Conservation (phyloP, 2,888 invertebrate species). For the Xestia c-nigrum region DNA sequence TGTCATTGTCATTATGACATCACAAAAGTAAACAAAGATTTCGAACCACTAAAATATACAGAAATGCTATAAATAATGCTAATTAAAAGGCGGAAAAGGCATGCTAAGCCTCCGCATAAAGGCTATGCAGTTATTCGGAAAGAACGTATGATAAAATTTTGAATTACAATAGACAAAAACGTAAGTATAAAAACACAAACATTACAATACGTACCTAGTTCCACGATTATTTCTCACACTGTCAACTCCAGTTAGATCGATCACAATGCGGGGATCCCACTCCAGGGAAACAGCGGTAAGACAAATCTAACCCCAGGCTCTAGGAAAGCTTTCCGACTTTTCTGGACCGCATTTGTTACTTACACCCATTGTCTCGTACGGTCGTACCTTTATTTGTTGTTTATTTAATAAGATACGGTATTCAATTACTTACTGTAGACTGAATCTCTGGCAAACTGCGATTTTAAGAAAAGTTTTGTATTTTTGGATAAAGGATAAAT, state of each 20-base stretch:
- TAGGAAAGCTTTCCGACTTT: constrained; percentile 52
- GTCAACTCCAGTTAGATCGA: constrained; percentile 64
- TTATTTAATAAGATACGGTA: constrained; percentile 6
- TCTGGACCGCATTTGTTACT: constrained; percentile 47
- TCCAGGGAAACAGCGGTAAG: constrained; percentile 64
- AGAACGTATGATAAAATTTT: no score
- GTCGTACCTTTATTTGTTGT: constrained; percentile 40
- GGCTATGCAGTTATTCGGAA: no score
- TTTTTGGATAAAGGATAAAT: background rate
- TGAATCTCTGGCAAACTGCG: background rate
- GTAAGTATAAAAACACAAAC: no score
- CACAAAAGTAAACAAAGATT: no score
- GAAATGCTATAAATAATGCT: no score
- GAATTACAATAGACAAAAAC: no score
- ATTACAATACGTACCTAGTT: constrained; percentile 7
- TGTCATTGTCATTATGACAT: no score
- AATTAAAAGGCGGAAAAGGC: no score
- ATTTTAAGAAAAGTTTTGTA: background rate
- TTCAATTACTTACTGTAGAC: constrained; percentile 15
- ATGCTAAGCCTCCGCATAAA: no score
- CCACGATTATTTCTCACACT: constrained; percentile 48
- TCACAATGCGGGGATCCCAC: constrained; percentile 58
- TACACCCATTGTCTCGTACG: constrained; percentile 15
- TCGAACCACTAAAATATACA: no score
- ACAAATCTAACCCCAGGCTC: constrained; percentile 65